Evolutionary conservation across 2,888 invertebrate species (phyloP), one percentile per base, ranked within the genome.

Genomic region (Myopa testacea): DNA sequence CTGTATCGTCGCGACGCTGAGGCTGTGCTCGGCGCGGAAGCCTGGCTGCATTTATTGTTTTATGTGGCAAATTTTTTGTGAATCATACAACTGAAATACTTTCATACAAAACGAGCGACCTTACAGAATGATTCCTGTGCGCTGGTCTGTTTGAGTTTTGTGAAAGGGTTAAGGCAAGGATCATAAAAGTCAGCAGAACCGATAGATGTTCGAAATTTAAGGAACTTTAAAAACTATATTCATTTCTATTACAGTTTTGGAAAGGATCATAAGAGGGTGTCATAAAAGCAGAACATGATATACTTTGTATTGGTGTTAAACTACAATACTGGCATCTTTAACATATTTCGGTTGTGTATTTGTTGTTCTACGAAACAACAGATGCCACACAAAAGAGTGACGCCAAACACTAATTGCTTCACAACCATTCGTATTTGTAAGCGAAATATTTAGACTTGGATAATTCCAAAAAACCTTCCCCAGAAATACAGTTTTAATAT

Each of bases 331-430:
- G 14, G 16, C 14, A 58, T 12, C 26, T 12, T 62, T 62, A 26
- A 67, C 78, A 74, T 68, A 73, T 65, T 79, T 76, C 45, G 19
- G n/a, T 73, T 67, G 73, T 76, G 58, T 7, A 73, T 45, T 73
- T 19, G 14, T 10, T 19, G 62, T 6, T 7, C n/a, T 6, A 45
- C 10, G 45, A 6, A 8, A 10, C 10, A 8, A 6, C n/a, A n/a
- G n/a, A 65, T 34, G 45, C 14, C 65, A 52, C 19, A 75, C 68
- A 75, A 75, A 69, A 50, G 68, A 60, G 74, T 79, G 86, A 85
- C 86, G 86, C 86, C 86, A 86, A 82, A 78, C 79, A 81, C 82
- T 86, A 86, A 86, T 85, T 84, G 81, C 81, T 78, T 79, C 83
- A 75, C 40, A 68, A 37, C 34, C 38, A 7, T 16, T 6, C 1